Evolutionary conservation across 2,797 vertebrate species (phyloP).

Genomic region (Margarornis squamiger): DNA sequence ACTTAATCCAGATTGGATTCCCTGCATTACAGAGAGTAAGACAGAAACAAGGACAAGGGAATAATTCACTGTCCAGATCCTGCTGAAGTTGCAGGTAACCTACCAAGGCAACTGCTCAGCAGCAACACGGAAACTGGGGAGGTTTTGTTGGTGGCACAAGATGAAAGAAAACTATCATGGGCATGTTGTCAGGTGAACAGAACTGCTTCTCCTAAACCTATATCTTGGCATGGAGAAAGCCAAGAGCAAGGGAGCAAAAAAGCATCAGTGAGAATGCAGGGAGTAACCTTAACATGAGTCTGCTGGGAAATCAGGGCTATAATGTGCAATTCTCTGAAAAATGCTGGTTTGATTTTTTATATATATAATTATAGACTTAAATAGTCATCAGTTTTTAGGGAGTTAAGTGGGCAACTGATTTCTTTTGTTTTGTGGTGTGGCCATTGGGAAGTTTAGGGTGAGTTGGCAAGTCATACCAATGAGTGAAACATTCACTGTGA

Average conservation of each 20-base stretch:
- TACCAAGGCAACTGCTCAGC: not conserved
- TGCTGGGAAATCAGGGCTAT: not conserved
- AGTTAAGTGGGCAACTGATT: not conserved
- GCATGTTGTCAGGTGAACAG: not conserved
- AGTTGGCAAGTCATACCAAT: not conserved
- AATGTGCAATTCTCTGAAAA: not conserved
- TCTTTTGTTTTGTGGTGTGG: not conserved
- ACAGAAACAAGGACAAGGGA: not conserved
- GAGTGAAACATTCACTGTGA: not conserved
- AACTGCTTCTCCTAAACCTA: not conserved
- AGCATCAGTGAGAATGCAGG: not conserved
- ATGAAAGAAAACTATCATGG: not conserved
- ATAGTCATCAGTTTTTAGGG: not conserved
- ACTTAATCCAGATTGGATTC: not conserved
- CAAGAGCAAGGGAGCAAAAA: not conserved
- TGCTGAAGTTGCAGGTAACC: not conserved
- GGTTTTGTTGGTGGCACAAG: not conserved
- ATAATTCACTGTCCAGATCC: not conserved
- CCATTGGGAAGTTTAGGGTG: not conserved
- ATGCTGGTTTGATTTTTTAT: not conserved
- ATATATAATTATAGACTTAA: not conserved
- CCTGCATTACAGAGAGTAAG: not conserved
- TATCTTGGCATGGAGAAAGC: not conserved
- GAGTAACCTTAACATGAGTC: not conserved
- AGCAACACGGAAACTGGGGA: not conserved